Percentiles rank a stretch among this genome's conserved stretches.
These are phyloP conservation scores for Mimachlamys varia DNA, from an alignment of 2,888 invertebrate genomes.

Conservation along the genomic window DNA sequence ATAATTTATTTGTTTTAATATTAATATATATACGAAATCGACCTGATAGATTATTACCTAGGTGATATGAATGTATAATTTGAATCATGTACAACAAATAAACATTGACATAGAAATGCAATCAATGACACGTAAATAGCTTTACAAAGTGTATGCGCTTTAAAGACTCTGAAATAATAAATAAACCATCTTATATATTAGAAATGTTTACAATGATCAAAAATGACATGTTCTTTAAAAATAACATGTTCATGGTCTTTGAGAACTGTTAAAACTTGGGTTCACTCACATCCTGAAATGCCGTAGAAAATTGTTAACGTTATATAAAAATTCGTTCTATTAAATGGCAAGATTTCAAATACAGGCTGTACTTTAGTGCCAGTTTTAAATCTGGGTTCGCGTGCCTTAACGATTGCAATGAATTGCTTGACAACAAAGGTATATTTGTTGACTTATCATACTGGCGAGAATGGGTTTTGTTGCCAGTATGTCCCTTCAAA, in stretches of 20 bases:
- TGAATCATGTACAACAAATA: not conserved
- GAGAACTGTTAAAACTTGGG: not conserved
- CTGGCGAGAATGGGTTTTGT: not conserved
- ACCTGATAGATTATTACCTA: not conserved
- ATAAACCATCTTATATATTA: no score
- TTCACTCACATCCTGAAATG: not conserved
- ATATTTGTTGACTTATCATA: not conserved
- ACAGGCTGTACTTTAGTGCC: not conserved
- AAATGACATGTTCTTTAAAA: no score
- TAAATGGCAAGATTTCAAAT: not conserved
- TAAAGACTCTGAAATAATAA: no score
- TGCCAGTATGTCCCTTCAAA: not conserved
- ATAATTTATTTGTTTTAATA: not conserved
- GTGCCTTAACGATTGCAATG: not conserved
- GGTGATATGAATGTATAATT: not conserved
- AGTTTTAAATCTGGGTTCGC: not conserved
- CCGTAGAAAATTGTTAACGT: not conserved
- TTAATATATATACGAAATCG: not conserved
- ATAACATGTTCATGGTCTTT: no score
- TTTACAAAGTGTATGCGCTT: no score
- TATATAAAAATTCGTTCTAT: not conserved
- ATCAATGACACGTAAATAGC: no score
- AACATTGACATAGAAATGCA: not conserved
- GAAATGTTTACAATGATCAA: no score
- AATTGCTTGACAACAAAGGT: slow-evolving; percentile 9